Percentiles rank a stretch among this genome's conserved stretches.
Conservation (phyloP, 2,797 vertebrate genomes). For the Sebastes alutus region DNA sequence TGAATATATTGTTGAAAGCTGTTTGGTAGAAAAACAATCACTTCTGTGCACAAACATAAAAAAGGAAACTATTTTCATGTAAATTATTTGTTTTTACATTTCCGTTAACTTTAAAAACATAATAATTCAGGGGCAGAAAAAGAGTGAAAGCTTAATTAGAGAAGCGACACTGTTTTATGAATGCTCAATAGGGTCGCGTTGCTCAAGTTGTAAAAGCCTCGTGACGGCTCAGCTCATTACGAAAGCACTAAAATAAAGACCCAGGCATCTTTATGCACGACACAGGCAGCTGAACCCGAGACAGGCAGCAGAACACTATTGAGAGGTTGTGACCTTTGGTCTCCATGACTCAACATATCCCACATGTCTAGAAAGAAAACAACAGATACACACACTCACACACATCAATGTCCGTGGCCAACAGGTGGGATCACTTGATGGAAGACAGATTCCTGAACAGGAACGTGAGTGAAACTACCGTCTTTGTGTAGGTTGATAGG, state of each 20-base stretch:
- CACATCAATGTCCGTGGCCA: slow-evolving; percentile 7
- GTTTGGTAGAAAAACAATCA: not conserved
- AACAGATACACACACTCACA: slow-evolving; percentile 15
- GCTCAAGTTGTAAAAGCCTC: not conserved
- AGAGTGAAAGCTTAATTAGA: not conserved
- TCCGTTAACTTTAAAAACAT: not conserved
- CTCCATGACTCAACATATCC: slow-evolving; percentile 50
- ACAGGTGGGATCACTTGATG: slow-evolving; percentile 46
- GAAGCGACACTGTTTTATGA: not conserved
- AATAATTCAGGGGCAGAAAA: not conserved
- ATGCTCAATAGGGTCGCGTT: not conserved
- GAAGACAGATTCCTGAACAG: slow-evolving; percentile 22
- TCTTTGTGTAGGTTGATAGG: slow-evolving; percentile 22
- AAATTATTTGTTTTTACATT: not conserved
- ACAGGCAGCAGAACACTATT: slow-evolving; percentile 28
- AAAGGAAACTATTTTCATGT: not conserved
- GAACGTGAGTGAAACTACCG: slow-evolving; percentile 11
- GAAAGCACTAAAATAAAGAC: slow-evolving; percentile 15
- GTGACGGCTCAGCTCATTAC: not conserved
- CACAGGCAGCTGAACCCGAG: slow-evolving; percentile 50
- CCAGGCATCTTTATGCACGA: not conserved
- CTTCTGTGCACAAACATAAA: not conserved
- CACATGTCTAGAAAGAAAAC: slow-evolving; percentile 37
- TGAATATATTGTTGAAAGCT: not conserved
- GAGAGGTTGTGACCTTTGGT: slow-evolving; percentile 51